phyloP scores from a whole-genome alignment of 2,888 invertebrate genomes.

The Hypsopygia costalis region DNA sequence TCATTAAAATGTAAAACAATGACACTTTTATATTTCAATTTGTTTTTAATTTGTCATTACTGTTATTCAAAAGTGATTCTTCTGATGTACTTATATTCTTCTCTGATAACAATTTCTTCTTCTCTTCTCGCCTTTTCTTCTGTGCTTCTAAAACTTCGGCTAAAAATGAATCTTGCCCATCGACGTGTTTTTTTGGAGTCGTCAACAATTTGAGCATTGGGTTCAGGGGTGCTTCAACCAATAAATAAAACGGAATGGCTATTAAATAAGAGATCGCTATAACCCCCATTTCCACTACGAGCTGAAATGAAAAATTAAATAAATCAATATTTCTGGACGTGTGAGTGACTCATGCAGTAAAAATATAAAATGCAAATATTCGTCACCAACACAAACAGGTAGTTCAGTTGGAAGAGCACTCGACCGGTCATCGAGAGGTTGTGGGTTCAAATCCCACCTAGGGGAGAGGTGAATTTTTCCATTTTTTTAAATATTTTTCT shows the following conservation, averaged over 20 bases:
- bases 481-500: no score
- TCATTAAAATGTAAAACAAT: no score
- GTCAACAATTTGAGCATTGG: background rate
- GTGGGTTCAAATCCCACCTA: no score
- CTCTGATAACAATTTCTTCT: background rate
- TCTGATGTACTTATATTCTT: background rate
- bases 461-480: no score
- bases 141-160: background rate
- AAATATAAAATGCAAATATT: no score
- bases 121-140: background rate
- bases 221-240: conserved; percentile 3
- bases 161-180: background rate
- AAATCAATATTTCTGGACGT: no score
- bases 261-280: background rate
- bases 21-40: no score
- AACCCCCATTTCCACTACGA: background rate
- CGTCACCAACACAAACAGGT: no score
- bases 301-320: conserved; percentile 1
- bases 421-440: no score
- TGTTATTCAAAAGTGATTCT: background rate
- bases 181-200: background rate
- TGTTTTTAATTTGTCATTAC: no score
- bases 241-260: background rate
- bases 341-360: no score
- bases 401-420: no score